These are phyloP conservation scores for Sericinus montela DNA, from an alignment of 2,888 invertebrate species.

Conservation along the genomic window DNA sequence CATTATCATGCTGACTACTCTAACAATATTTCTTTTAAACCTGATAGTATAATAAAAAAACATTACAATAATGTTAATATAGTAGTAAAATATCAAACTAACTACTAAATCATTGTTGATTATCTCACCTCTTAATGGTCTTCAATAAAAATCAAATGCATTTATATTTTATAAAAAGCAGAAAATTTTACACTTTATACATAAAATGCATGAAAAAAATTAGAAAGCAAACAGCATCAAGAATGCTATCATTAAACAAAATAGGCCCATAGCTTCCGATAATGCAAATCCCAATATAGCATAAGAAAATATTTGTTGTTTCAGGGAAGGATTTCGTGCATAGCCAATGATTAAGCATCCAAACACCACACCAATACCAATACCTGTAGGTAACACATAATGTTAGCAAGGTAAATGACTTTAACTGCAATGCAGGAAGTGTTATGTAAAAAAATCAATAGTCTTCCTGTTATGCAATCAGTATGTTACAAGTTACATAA, in stretches of 20 bases:
- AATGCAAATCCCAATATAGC: constrained; percentile 98
- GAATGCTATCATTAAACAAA: constrained; percentile 99
- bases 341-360: constrained; percentile 97
- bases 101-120: constrained; percentile 2
- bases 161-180: constrained; percentile 12
- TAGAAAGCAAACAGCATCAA: constrained; percentile 97
- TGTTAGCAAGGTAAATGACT: constrained; percentile 24
- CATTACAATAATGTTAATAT: too few relatives aligned
- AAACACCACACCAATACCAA: constrained; percentile 98
- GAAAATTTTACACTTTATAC: constrained; percentile 13
- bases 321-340: constrained; percentile 97
- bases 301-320: constrained; percentile 98
- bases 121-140: constrained; percentile 7
- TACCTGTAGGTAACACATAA: constrained; percentile 80
- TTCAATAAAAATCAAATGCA: not conserved
- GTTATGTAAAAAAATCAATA: constrained; percentile 32
- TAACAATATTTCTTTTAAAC: too few relatives aligned
- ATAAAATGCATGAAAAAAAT: constrained; percentile 17
- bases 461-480: constrained; percentile 45
- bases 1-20: too few relatives aligned
- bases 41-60: too few relatives aligned
- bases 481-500: constrained; percentile 18
- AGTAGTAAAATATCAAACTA: constrained; percentile 23
- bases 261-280: constrained; percentile 99
- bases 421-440: constrained; percentile 10